Percentiles rank a stretch among this genome's conserved stretches.
These are phyloP conservation scores for Syrphus vitripennis DNA, from an alignment of 2,888 invertebrate species.

Conservation along the genomic window DNA sequence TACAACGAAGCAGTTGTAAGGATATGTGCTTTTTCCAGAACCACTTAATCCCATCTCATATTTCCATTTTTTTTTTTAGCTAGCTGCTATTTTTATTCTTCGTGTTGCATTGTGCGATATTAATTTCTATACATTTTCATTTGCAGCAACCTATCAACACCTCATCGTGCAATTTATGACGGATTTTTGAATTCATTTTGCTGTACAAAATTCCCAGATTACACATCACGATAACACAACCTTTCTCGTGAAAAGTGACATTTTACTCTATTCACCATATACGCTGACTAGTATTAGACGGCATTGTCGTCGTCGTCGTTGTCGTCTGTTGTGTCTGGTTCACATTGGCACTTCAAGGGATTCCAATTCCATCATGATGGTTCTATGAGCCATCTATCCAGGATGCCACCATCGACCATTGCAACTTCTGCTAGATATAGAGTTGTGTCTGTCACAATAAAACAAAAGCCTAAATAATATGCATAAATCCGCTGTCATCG, in stretches of 20 bases:
- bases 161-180: conserved; percentile 60
- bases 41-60: conserved; percentile 34
- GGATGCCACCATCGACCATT: conserved; percentile 30
- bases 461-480: conserved; percentile 69
- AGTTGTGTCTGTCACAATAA: conserved; percentile 45
- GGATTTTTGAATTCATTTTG: conserved; percentile 62
- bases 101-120: conserved; percentile 44
- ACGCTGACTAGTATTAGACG: neutral
- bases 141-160: conserved; percentile 46
- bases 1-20: neutral
- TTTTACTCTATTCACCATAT: neutral
- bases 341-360: conserved; percentile 48
- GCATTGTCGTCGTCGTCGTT: neutral
- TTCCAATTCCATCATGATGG: conserved; percentile 33
- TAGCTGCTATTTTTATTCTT: no score
- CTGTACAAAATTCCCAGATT: conserved; percentile 48
- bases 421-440: neutral
- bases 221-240: conserved; percentile 44
- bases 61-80: conserved; percentile 29
- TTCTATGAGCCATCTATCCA: conserved; percentile 32
- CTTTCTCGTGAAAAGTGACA: conserved; percentile 24
- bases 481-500: conserved; percentile 67
- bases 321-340: conserved; percentile 38
- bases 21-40: conserved; percentile 34
- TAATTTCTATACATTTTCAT: conserved; percentile 24